phyloP scores from a whole-genome alignment of 2,797 vertebrate species.

The Gadopsis marmoratus region DNA sequence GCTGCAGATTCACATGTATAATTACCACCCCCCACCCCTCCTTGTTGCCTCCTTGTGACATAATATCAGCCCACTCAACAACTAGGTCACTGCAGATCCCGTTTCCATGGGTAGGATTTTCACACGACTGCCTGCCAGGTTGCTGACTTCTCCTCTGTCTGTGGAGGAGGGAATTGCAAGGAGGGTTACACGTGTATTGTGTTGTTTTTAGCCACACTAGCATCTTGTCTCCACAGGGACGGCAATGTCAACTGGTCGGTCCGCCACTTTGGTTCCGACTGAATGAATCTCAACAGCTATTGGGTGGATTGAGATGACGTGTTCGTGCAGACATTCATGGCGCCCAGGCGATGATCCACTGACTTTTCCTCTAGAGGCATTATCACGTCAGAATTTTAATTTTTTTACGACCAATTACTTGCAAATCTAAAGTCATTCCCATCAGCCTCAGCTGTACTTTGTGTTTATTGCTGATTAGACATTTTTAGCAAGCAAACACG shows the following conservation, averaged over 20 bases:
- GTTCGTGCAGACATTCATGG: background rate
- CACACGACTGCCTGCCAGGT: constrained; percentile 53
- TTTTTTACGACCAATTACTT: background rate
- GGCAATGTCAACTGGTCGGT: background rate
- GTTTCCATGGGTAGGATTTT: constrained; percentile 60
- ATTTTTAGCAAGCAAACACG: too few species aligned
- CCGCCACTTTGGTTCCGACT: background rate
- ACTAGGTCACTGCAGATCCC: constrained; percentile 73
- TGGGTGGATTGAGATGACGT: background rate
- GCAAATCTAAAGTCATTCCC: background rate
- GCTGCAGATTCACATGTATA: constrained; percentile 46
- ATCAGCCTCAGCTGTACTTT: too few species aligned
- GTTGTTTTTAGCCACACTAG: constrained; percentile 22
- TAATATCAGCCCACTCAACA: constrained; percentile 62
- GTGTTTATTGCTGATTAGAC: too few species aligned
- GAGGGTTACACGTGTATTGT: background rate
- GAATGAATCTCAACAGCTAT: background rate
- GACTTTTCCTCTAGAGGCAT: background rate
- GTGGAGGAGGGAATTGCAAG: background rate
- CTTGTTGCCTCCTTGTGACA: constrained; percentile 53
- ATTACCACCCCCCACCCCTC: constrained; percentile 25
- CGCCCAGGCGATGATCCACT: background rate
- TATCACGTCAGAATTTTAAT: background rate
- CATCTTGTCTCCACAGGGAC: background rate
- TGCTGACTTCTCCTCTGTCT: constrained; percentile 18